These are phyloP conservation scores for Ophiodon elongatus DNA, from an alignment of 2,113 vertebrate genomes.

Conservation along the genomic window DNA sequence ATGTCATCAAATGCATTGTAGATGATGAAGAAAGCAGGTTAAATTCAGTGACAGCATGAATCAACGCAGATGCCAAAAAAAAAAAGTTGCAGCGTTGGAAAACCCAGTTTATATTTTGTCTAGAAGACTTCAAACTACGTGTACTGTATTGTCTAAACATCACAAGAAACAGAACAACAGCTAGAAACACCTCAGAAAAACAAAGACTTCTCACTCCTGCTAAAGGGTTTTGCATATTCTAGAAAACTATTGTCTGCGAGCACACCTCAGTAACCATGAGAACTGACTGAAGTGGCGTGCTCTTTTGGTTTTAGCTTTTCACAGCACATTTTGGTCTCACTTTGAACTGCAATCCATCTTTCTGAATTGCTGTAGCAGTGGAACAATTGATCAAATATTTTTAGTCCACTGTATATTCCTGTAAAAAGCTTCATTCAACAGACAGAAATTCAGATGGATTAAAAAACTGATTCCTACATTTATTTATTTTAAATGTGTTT, in stretches of 20 bases:
- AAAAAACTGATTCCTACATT: slow-evolving; percentile 10
- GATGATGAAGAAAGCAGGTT: slow-evolving; percentile 29
- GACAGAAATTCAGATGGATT: slow-evolving; percentile 50
- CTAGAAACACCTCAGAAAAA: slow-evolving; percentile 20
- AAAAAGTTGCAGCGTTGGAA: neutral
- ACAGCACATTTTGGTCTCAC: slow-evolving; percentile 72
- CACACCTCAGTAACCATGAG: slow-evolving; percentile 53
- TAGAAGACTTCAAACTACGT: neutral
- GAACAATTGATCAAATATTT: slow-evolving; percentile 71
- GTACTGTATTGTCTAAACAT: slow-evolving; percentile 7
- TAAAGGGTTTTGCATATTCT: slow-evolving; percentile 57
- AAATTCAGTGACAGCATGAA: slow-evolving; percentile 20
- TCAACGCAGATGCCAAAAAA: slow-evolving; percentile 1
- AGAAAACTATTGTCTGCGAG: slow-evolving; percentile 38
- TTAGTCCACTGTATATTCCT: slow-evolving; percentile 58
- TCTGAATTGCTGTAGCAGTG: slow-evolving; percentile 66
- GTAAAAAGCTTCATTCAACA: slow-evolving; percentile 53
- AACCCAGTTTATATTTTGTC: slow-evolving; percentile 3
- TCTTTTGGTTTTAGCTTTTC: slow-evolving; percentile 74
- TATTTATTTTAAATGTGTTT: neutral
- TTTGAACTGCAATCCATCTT: slow-evolving; percentile 70
- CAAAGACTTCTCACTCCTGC: slow-evolving; percentile 31
- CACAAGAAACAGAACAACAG: slow-evolving; percentile 25
- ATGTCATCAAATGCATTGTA: slow-evolving; percentile 42
- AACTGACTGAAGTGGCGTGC: slow-evolving; percentile 72